Conservation (phyloP, 2,113 vertebrate genomes). For the Strix aluco region DNA sequence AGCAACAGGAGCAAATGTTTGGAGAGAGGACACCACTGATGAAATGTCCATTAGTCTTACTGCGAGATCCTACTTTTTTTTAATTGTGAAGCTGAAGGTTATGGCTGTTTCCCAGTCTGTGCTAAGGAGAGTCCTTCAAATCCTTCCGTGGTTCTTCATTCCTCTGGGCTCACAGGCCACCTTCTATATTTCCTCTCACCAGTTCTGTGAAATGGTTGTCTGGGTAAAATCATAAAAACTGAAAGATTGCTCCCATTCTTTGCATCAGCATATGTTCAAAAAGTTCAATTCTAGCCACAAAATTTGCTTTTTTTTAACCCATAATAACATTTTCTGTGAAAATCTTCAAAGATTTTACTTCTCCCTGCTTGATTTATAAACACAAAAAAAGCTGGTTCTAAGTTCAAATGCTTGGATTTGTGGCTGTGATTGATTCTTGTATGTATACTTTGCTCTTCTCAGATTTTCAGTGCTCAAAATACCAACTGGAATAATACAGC, state of each 20-base stretch:
- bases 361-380: background rate
- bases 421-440: background rate
- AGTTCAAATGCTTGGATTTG: conserved; percentile 5
- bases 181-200: background rate
- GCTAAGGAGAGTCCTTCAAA: background rate
- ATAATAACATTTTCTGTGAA: background rate
- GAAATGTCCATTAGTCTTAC: background rate
- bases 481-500: background rate
- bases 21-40: background rate
- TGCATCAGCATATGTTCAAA: background rate
- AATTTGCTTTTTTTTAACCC: background rate
- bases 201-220: background rate
- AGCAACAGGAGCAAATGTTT: background rate
- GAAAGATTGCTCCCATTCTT: background rate
- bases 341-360: conserved; percentile 13
- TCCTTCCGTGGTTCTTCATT: background rate
- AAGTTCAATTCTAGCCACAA: background rate
- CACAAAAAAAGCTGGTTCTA: background rate
- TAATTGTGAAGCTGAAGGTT: background rate
- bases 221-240: background rate
- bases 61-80: background rate
- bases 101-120: background rate
- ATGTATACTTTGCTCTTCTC: background rate
- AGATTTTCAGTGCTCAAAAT: background rate
- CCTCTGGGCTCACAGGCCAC: background rate